Evolutionary conservation across 1,140 invertebrate genomes (phyloP), one percentile per base, ranked within the genome.

Genomic region (Apis dorsata): DNA sequence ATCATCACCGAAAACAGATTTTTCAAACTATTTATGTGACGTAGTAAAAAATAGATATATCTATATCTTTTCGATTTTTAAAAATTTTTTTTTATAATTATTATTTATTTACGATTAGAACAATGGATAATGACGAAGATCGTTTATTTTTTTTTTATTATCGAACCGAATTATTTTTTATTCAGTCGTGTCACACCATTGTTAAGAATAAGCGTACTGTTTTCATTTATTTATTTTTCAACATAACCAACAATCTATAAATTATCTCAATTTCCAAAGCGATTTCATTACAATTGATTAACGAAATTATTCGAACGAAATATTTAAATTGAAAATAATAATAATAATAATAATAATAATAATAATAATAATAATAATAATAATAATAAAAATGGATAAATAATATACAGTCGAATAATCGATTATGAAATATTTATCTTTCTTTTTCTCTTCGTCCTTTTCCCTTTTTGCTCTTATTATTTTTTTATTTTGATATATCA

Each of bases 41-140:
- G 87, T 86, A 90, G 82, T 91, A 89, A 90, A 90, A 91, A 90
- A 78, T 92, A 92, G 13, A 57, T 63, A 63, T 63, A 24, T 63
- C 5, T 44, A 28, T 90, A 92, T 91, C 87, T 91, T 86, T 91
- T 89, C 79, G 75, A 90, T 88, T 88, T 85, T 83, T 88, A 72
- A 85, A 90, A 86, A 24, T 24, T 24, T 86, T 87, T 78, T 11
- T 34, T 86, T 79, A 89, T 77, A 85, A 83, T 90, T 89, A 85
- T 83, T 84, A 77, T 86, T 81, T 85, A 87, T 86, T 84, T 85
- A 87, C 57, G 24, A 57, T 49, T 70, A 70, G 82, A 89, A 89
- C 86, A 89, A 90, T 86, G 78, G 83, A 89, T 86, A 90, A 81
- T 74, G 62, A 57, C 68, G 28, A 76, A 76, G 13, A 53, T 70